Conservation (phyloP, 2,113 vertebrate genomes). For the human region DNA sequence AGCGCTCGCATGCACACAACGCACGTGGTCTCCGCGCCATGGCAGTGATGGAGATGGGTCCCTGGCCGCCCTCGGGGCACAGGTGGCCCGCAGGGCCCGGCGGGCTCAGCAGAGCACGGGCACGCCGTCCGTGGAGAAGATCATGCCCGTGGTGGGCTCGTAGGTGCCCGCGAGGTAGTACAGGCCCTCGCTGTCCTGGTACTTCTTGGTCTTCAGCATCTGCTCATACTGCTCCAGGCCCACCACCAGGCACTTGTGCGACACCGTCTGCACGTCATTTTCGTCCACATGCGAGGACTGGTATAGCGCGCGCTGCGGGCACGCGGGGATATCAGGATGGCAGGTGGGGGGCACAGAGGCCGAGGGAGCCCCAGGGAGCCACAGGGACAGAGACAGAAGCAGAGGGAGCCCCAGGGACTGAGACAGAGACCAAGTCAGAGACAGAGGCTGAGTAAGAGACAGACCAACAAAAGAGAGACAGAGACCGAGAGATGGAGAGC, state of each 20-base stretch:
- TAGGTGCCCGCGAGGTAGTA: conserved; percentile 99
- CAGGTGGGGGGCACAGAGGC: neutral
- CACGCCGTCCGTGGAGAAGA: conserved; percentile 97
- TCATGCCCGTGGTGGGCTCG: conserved; percentile 99
- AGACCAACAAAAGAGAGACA: neutral
- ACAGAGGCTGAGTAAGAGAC: neutral
- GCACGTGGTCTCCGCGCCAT: conserved; percentile 24
- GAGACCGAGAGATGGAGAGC: neutral
- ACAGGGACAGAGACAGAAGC: neutral
- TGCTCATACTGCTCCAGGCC: conserved; percentile 97
- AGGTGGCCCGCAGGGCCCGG: conserved; percentile 42
- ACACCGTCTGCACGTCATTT: conserved; percentile 99
- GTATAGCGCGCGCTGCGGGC: conserved; percentile 94
- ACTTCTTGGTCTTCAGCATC: conserved; percentile 97
- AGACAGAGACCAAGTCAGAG: too few relatives aligned
- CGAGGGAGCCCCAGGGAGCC: neutral
- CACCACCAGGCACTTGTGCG: conserved; percentile 98
- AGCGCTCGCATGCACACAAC: conserved; percentile 41
- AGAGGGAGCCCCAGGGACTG: too few relatives aligned
- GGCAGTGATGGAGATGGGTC: conserved; percentile 76
- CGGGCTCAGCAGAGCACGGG: conserved; percentile 94
- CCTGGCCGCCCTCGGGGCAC: conserved; percentile 52
- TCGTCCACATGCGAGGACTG: conserved; percentile 99
- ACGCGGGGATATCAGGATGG: neutral
- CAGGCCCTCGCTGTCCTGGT: conserved; percentile 98